phyloP scores from a whole-genome alignment of 2,797 vertebrate genomes.

The Crypturellus tataupa region DNA sequence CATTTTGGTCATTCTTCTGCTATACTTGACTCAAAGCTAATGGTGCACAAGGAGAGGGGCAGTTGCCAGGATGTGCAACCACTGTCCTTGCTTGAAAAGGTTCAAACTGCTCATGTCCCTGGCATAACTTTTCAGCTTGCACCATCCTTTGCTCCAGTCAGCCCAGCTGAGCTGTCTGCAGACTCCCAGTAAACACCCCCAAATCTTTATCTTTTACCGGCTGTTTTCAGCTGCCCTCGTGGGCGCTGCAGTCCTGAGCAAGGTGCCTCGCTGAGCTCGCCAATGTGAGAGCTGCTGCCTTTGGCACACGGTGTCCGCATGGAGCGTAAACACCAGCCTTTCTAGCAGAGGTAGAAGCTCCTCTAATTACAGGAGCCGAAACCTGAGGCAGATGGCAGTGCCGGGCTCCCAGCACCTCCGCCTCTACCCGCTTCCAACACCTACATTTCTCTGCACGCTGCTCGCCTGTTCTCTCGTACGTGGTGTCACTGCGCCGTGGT shows the following conservation, averaged over 20 bases:
- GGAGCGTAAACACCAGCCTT: not conserved
- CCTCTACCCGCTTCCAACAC: not conserved
- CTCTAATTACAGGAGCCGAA: not conserved
- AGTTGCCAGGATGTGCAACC: not conserved
- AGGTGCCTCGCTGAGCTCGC: not conserved
- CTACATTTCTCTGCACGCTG: not conserved
- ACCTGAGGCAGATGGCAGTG: rapidly evolving
- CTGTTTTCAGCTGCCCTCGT: not conserved
- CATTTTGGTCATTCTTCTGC: not conserved
- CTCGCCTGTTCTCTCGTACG: rapidly evolving
- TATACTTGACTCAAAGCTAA: not conserved
- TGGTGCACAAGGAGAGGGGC: not conserved
- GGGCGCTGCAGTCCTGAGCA: not conserved
- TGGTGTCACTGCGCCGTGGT: rapidly evolving
- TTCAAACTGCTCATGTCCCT: not conserved
- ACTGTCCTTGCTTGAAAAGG: not conserved
- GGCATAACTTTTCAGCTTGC: not conserved
- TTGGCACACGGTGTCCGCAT: not conserved
- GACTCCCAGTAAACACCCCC: not conserved
- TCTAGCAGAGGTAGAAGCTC: not conserved
- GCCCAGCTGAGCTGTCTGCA: not conserved
- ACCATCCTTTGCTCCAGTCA: not conserved
- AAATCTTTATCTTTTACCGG: not conserved
- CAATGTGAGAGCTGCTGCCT: rapidly evolving
- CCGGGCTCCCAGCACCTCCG: not conserved